Percentiles rank a stretch among this genome's conserved stretches.
Evolutionary conservation across 2,888 invertebrate genomes (phyloP).

Genomic region (Aethes cnicana): DNA sequence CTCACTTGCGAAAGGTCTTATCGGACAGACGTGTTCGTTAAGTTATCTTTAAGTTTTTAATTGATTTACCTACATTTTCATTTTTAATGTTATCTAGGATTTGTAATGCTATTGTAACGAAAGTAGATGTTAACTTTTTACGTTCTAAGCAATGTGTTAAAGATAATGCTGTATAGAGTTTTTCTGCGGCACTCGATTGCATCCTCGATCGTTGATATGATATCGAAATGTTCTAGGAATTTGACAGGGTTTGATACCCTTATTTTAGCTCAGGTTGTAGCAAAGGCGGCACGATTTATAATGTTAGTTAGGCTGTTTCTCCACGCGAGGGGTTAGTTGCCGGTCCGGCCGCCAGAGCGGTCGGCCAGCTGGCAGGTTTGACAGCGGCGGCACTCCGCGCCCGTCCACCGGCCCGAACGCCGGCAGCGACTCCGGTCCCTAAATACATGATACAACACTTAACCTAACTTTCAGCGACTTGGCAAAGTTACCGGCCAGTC

Average conservation of each 20-base stretch:
- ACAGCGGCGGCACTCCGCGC: slow-evolving; percentile 59
- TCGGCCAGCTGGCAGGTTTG: slow-evolving; percentile 70
- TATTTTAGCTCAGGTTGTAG: no score
- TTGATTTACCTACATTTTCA: no score
- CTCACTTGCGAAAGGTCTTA: slow-evolving; percentile 48
- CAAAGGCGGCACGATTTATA: not conserved
- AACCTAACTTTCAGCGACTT: slow-evolving; percentile 58
- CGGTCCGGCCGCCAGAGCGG: slow-evolving; percentile 72
- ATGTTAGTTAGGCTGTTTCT: slow-evolving; percentile 46
- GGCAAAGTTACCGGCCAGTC: slow-evolving; percentile 45
- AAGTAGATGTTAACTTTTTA: no score
- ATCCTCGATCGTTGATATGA: no score
- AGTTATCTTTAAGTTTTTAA: no score
- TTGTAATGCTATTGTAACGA: no score
- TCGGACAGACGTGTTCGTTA: slow-evolving; percentile 35
- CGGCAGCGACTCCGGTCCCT: slow-evolving; percentile 53
- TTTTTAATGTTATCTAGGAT: no score
- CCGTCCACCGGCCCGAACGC: slow-evolving; percentile 58
- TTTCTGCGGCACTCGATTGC: no score
- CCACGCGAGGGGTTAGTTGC: slow-evolving; percentile 60
- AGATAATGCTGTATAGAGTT: no score
- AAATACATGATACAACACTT: slow-evolving; percentile 62
- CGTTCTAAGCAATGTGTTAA: no score
- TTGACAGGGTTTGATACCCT: no score
- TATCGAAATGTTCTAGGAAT: no score